A percentile compares a stretch with the other conserved stretches of the same genome.
phyloP scores from a whole-genome alignment of 2,797 vertebrate genomes.

The Simalia tracyae region DNA sequence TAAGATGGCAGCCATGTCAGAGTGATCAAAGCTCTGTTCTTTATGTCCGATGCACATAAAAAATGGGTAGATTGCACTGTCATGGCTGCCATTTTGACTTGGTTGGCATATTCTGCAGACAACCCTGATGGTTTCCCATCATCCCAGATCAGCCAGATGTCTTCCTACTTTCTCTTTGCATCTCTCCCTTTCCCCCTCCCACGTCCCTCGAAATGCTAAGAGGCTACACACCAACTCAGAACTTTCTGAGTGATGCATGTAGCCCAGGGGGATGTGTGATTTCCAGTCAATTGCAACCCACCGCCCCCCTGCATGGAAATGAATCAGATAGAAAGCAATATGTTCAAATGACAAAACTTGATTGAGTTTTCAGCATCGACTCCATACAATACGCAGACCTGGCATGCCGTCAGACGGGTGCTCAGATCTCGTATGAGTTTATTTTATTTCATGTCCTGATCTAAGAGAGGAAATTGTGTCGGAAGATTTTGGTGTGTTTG shows the following conservation, averaged over 20 bases:
- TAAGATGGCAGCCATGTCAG: not conserved
- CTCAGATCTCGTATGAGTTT: not conserved
- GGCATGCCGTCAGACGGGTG: not conserved
- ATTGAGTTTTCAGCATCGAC: conserved; percentile 23
- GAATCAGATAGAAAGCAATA: conserved; percentile 26
- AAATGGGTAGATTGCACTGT: too few species aligned
- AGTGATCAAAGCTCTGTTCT: too few species aligned
- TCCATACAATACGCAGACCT: not conserved
- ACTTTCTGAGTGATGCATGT: conserved; percentile 13
- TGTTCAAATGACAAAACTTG: conserved; percentile 31
- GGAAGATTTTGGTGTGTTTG: not conserved
- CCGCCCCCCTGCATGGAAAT: conserved; percentile 24
- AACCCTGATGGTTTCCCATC: not conserved
- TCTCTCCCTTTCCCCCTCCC: not conserved
- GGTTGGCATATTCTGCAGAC: not conserved
- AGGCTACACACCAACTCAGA: not conserved
- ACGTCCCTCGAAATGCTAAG: not conserved
- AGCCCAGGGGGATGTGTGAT: conserved; percentile 6
- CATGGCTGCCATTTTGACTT: too few species aligned
- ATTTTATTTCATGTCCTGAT: conserved; percentile 1
- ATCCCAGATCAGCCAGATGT: not conserved
- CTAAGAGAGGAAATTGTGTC: not conserved
- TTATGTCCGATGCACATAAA: too few species aligned
- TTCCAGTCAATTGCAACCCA: conserved; percentile 25
- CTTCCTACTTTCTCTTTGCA: not conserved